A percentile compares a stretch with the other conserved stretches of the same genome.
phyloP scores from a whole-genome alignment of 2,797 vertebrate species.

The Pangasius macronema region DNA sequence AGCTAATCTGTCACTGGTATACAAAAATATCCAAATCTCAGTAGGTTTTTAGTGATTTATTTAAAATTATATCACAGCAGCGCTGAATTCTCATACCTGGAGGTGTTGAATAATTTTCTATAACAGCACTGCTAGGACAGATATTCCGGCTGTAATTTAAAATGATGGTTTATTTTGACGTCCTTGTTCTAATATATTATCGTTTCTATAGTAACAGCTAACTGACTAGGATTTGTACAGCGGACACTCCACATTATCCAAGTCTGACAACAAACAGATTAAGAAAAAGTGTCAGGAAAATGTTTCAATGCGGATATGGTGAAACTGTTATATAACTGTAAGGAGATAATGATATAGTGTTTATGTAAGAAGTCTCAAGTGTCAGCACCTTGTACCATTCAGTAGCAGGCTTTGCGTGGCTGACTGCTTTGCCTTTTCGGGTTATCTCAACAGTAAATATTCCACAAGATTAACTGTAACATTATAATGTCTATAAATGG shows the following conservation, averaged over 20 bases:
- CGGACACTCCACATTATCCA: neutral
- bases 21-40: neutral
- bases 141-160: neutral
- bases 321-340: neutral
- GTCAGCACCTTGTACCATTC: neutral
- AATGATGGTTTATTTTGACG: neutral
- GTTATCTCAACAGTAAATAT: neutral
- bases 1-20: neutral
- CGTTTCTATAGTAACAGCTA: neutral
- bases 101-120: too few relatives aligned
- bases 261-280: neutral
- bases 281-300: neutral
- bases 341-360: neutral
- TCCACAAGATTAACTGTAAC: neutral
- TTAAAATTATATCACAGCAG: neutral
- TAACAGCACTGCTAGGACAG: neutral
- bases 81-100: neutral
- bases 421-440: neutral
- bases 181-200: neutral
- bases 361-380: neutral
- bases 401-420: neutral
- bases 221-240: neutral
- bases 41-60: neutral
- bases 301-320: neutral
- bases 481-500: neutral